phyloP scores from a whole-genome alignment of 2,113 vertebrate genomes.

The Phylloscopus trochilus region DNA sequence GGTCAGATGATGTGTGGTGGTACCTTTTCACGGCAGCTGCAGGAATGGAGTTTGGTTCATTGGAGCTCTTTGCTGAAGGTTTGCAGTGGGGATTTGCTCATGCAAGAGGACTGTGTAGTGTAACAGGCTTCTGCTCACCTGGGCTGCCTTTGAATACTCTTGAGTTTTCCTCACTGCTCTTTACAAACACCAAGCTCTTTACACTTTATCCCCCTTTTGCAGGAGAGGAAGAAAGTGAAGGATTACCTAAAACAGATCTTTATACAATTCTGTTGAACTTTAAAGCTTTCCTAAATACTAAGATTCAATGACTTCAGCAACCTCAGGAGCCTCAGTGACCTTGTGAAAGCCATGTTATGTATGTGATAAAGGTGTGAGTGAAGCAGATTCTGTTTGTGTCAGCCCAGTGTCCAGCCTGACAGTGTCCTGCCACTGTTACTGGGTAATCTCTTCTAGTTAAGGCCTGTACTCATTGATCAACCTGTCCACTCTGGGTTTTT shows the following conservation, averaged over 20 bases:
- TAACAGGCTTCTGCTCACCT: background rate
- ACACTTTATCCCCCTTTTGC: background rate
- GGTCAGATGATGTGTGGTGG: background rate
- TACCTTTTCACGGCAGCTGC: background rate
- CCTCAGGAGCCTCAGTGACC: background rate
- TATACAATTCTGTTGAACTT: background rate
- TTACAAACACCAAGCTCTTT: background rate
- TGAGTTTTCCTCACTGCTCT: background rate
- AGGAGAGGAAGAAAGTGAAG: background rate
- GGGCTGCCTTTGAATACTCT: background rate
- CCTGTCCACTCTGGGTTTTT: background rate
- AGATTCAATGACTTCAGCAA: background rate
- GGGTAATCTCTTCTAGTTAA: background rate
- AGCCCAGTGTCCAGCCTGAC: background rate
- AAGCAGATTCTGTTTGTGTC: background rate
- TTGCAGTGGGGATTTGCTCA: background rate
- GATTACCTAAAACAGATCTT: background rate
- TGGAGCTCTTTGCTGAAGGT: background rate
- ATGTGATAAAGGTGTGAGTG: background rate
- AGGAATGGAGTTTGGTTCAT: background rate
- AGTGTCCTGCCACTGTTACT: fast-evolving
- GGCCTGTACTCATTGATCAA: background rate
- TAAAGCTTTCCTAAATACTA: background rate
- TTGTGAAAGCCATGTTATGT: background rate
- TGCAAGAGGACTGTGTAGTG: too few relatives aligned